A percentile compares a stretch with the other conserved stretches of the same genome.
These are phyloP conservation scores for Drosophila imparisetae DNA, from an alignment of 2,888 invertebrate species.

Conservation along the genomic window DNA sequence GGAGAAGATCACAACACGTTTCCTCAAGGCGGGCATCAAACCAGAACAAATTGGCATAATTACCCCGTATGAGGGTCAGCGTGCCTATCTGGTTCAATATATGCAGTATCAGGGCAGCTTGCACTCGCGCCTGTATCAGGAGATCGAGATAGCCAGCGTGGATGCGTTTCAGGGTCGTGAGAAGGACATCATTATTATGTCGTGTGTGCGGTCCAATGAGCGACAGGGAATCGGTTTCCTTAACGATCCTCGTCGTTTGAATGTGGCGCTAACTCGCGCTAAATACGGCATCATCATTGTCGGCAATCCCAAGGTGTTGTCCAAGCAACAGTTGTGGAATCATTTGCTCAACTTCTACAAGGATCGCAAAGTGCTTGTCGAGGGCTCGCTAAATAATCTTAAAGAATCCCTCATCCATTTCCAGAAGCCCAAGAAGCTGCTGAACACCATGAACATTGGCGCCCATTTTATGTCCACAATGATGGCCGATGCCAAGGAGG, in stretches of 20 bases:
- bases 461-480: constrained; percentile 99
- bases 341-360: constrained; percentile 98
- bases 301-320: constrained; percentile 99
- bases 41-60: constrained; percentile 99
- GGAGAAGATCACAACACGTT: constrained; percentile 98
- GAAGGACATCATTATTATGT: constrained; percentile 99
- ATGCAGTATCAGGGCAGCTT: constrained; percentile 99
- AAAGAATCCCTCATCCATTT: constrained; percentile 98
- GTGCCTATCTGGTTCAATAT: constrained; percentile 98
- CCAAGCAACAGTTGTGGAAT: constrained; percentile 99
- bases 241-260: constrained; percentile 98
- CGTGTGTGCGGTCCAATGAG: constrained; percentile 99
- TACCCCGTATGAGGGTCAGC: constrained; percentile 99
- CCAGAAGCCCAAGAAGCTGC: constrained; percentile 97
- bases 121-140: constrained; percentile 98
- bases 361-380: constrained; percentile 96
- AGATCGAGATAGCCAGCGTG: constrained; percentile 99
- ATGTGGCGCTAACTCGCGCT: constrained; percentile 98
- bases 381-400: constrained; percentile 98
- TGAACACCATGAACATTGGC: constrained; percentile 97
- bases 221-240: constrained; percentile 99
- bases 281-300: constrained; percentile 99
- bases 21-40: constrained; percentile 96
- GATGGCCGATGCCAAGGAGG: constrained; percentile 98
- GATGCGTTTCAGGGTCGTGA: constrained; percentile 99